These are phyloP conservation scores for Rhabdornis inornatus DNA, from an alignment of 2,113 vertebrate species.

Conservation along the genomic window DNA sequence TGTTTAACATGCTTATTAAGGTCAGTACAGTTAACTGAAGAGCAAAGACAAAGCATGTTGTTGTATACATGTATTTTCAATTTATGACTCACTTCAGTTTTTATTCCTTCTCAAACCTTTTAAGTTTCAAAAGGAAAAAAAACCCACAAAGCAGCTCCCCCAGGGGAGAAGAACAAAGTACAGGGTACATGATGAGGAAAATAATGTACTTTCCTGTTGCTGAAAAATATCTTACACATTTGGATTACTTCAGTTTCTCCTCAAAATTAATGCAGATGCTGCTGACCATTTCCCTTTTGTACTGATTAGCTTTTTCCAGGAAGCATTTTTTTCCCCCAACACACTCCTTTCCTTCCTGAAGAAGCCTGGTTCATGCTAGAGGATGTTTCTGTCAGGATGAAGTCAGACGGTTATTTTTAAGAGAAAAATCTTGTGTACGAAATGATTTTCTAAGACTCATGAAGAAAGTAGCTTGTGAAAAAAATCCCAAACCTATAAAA, in stretches of 20 bases:
- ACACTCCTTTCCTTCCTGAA: constrained; percentile 37
- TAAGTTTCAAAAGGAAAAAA: not conserved
- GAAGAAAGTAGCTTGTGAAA: not conserved
- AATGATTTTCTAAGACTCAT: not conserved
- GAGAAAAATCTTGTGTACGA: not conserved
- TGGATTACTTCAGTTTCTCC: constrained; percentile 9
- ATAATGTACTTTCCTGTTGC: not conserved
- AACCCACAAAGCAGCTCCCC: not conserved
- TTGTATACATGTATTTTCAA: not conserved
- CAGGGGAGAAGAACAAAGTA: not conserved
- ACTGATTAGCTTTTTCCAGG: not conserved
- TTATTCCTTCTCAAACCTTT: not conserved
- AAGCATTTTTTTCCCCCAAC: not conserved
- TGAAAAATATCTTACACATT: not conserved
- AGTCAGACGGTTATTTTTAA: not conserved
- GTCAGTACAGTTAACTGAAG: not conserved
- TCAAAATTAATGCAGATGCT: not conserved
- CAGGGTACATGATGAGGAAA: not conserved
- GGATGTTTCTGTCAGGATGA: constrained; percentile 36
- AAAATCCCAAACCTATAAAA: not conserved
- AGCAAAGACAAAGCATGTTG: not conserved
- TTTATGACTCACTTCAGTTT: not conserved
- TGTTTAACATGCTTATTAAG: not conserved
- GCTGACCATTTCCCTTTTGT: constrained; percentile 21
- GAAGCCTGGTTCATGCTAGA: not conserved